Conservation (phyloP, 2,888 invertebrate species). For the Periphyllus acericola region DNA sequence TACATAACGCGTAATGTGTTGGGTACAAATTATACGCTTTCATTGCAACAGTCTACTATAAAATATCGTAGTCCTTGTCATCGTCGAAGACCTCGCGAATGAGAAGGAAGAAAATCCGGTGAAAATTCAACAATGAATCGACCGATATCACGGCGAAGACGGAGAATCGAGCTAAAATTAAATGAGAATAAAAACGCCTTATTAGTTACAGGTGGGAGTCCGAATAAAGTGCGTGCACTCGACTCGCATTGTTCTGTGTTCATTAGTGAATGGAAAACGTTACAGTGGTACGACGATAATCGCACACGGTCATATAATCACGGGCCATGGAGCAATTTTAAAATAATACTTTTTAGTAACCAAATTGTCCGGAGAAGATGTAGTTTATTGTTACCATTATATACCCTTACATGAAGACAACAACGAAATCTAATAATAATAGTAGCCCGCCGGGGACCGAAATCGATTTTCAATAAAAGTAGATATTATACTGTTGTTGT, state of each 20-base stretch:
- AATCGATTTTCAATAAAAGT: slow-evolving; percentile 4
- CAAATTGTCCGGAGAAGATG: background rate
- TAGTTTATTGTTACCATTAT: background rate
- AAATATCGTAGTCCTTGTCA: too few species aligned
- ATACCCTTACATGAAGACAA: background rate
- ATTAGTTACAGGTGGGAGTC: background rate
- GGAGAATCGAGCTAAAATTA: background rate
- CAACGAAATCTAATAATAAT: background rate
- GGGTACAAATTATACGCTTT: slow-evolving; percentile 26
- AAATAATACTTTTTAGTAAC: background rate
- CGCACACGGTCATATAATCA: background rate
- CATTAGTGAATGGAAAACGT: background rate
- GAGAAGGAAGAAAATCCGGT: too few species aligned
- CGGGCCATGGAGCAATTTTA: background rate
- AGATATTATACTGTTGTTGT: too few species aligned
- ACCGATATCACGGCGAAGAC: background rate
- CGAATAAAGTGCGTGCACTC: background rate
- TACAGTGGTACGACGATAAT: too few species aligned
- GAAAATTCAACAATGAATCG: slow-evolving; percentile 12
- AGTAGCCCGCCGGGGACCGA: background rate
- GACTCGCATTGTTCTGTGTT: background rate
- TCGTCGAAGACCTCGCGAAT: background rate
- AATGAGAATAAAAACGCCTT: background rate
- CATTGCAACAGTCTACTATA: background rate
- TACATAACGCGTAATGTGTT: background rate